Evolutionary conservation across 1,140 invertebrate genomes (phyloP), one percentile per base, ranked within the genome.

Genomic region (Diprion similis): DNA sequence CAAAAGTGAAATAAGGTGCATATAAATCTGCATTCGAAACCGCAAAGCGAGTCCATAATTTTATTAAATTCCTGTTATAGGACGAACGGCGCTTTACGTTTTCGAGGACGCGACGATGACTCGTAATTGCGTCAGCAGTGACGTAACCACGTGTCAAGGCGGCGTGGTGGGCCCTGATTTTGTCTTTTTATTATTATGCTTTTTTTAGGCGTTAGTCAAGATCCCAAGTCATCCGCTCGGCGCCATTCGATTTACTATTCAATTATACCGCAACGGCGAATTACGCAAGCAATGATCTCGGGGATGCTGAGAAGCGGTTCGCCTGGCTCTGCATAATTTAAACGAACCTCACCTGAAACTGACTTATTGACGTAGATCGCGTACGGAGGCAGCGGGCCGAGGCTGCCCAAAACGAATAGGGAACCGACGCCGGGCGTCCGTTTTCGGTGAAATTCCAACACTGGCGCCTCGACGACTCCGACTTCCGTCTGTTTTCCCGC

Each of bases 371-470:
- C 78, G 69, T 91, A 84, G 51, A 91, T 87, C 1, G 88, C 86
- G 74, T 91, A 90, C 0, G 90, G 89, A 9, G 91, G 89, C 11
- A 91, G 74, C 46, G 89, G 89, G 17, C 90, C 91, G 71, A 90
- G 80, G 24, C 90, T 90, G 6, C 79, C 82, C 46, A 91, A 78
- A 13, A 90, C 81, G n/a, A 81, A 72, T 37, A 91, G 76, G 11
- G 89, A 85, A 17, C 88, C 80, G 4, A 84, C 77, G 48, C 88
- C 86, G 24, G 87, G 86, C 71, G 90, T 75, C 46, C 78, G 78
- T 18, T 85, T 80, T 47, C 88, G 80, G 51, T 89, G 87, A 45
- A 82, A 87, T 47, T 78, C 79, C 46, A 91, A 81, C 4, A 89
- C 85, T 13, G 87, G 87, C 0, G 90, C 87, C 81, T 91, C 90